phyloP scores from a whole-genome alignment of 2,797 vertebrate genomes.

The Sitta carolinensis region DNA sequence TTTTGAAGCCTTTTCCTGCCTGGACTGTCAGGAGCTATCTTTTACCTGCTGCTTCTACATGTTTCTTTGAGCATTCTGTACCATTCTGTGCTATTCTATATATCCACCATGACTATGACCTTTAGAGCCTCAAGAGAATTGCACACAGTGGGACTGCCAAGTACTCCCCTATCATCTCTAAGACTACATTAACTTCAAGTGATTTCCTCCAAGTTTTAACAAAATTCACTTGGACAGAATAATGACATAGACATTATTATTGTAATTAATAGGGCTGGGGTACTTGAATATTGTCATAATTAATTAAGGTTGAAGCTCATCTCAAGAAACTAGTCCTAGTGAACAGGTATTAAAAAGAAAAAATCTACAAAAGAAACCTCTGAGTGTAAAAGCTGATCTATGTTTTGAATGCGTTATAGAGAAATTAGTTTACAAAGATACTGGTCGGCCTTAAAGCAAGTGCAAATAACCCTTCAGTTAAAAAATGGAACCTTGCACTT shows the following conservation, averaged over 20 bases:
- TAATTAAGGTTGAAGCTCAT: constrained; percentile 24
- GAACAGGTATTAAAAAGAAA: background rate
- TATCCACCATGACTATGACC: background rate
- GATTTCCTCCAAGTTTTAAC: constrained; percentile 8
- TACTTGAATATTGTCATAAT: constrained; percentile 15
- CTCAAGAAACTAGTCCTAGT: background rate
- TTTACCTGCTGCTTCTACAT: background rate
- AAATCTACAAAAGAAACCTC: background rate
- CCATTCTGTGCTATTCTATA: background rate
- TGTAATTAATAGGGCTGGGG: constrained; percentile 21
- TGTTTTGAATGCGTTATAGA: constrained; percentile 14
- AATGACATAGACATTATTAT: constrained; percentile 21
- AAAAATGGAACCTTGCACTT: background rate
- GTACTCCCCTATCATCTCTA: background rate
- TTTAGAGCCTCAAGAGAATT: background rate
- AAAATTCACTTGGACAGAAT: constrained; percentile 15
- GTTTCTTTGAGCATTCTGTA: background rate
- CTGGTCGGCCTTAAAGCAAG: constrained; percentile 6
- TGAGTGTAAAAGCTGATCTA: background rate
- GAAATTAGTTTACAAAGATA: constrained; percentile 28
- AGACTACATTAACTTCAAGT: background rate
- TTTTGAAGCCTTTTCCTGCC: background rate
- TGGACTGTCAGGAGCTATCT: background rate
- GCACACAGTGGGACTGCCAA: background rate
- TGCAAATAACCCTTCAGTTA: constrained; percentile 16